Percentiles rank a stretch among this genome's conserved stretches.
Conservation (phyloP, 2,113 vertebrate species). For the Mus pahari region DNA sequence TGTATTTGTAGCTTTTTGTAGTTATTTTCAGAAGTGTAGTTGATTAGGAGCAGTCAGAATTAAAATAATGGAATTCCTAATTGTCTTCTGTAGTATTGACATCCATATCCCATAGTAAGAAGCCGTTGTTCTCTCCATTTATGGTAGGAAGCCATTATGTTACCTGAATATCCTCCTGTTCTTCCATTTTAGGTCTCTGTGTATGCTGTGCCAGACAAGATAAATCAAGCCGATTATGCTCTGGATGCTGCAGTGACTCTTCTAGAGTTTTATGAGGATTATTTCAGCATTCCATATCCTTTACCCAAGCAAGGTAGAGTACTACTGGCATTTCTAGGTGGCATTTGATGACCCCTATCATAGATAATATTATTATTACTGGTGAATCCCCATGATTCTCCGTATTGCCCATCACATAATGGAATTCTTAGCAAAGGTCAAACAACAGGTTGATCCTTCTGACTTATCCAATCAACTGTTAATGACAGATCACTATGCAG, state of each 20-base stretch:
- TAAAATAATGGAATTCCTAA: not conserved
- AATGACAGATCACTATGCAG: not conserved
- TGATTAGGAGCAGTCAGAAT: not conserved
- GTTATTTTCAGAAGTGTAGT: not conserved
- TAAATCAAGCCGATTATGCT: constrained; percentile 90
- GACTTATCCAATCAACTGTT: not conserved
- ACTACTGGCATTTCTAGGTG: not conserved
- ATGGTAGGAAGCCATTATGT: not conserved
- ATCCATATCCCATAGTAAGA: not conserved
- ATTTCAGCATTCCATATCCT: constrained; percentile 94
- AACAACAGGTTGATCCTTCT: not conserved
- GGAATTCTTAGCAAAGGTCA: not conserved
- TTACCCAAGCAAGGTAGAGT: constrained; percentile 93
- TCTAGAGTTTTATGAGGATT: constrained; percentile 94
- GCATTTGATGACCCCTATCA: not conserved
- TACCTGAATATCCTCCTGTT: not conserved
- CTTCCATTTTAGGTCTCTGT: constrained; percentile 89
- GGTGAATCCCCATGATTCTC: not conserved
- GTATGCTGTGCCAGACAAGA: constrained; percentile 92
- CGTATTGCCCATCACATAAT: not conserved
- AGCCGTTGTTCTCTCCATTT: not conserved
- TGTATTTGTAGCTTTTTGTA: not conserved
- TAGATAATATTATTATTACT: not conserved
- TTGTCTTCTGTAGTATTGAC: not conserved
- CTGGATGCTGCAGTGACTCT: constrained; percentile 92